Evolutionary conservation across 1,140 invertebrate genomes (phyloP), one percentile per base, ranked within the genome.

Genomic region (Cotesia typhae): DNA sequence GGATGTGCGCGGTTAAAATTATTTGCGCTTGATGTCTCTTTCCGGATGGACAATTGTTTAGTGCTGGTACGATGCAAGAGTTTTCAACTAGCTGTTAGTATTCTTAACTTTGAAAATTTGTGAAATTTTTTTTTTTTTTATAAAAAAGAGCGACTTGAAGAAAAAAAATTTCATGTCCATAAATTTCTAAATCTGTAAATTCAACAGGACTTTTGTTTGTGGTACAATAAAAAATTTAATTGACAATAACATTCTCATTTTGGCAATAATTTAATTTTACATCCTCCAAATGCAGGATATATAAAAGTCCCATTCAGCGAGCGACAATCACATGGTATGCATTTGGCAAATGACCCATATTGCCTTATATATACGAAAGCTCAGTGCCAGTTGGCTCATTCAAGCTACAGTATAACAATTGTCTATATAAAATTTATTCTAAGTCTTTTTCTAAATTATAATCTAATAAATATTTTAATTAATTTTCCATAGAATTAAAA

Each of bases 1-100:
- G 70, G 63, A 71, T 71, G 70, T 64, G 53, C 51, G 64, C 66
- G 70, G 63, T 72, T 72, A 67, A 53, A 55, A 72, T 72, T 72
- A 72, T 59, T 72, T 72, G 53, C 64, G 70, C 64, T 53, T 72
- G 53, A 72, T 72, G 63, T 72, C 70, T 66, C 70, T 72, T 66
- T 72, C 64, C 64, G 70, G 55, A 72, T 47, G 35, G 55, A 52
- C 57, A 72, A 67, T 20, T 66, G 55, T 17, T 17, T 12, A 28
- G n/a, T 20, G 4, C 7, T 38, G 14, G 14, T 37, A 55, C 17
- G 55, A 9, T 10, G 9, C 36, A 10, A 5, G 17, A 14, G 37
- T 14, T 52, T 28, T 52, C 35, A 53, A 67, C 20, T 20, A 28
- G 9, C 12, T 51, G 10, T 28, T 28, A 28, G 28, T 28, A 28